Evolutionary conservation across 2,797 vertebrate species (phyloP).

Genomic region (Hydrophis major): DNA sequence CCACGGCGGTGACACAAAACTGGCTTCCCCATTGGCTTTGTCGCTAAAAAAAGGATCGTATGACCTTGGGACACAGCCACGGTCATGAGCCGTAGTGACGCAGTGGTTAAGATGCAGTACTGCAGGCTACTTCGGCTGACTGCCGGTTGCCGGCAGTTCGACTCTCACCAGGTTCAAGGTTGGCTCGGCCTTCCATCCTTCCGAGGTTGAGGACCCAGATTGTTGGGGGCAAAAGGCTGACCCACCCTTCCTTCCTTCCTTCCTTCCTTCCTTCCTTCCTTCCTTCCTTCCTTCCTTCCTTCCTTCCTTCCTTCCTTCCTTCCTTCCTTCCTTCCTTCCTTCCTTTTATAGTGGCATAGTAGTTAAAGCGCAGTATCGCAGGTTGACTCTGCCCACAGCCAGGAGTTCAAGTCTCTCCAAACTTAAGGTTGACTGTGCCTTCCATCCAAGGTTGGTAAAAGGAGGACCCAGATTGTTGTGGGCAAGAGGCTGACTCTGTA

Average conservation of each 20-base stretch:
- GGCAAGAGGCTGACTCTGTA: neutral
- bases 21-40: neutral
- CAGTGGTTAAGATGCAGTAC: neutral
- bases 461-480: neutral
- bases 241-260: too few species aligned
- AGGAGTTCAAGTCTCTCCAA: neutral
- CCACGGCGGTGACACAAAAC: accelerated
- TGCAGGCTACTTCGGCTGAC: neutral
- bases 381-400: too few species aligned
- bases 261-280: too few species aligned
- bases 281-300: too few species aligned
- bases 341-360: too few species aligned
- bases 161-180: neutral
- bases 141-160: neutral
- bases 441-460: neutral
- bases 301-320: too few species aligned
- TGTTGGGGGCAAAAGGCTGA: neutral
- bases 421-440: too few species aligned
- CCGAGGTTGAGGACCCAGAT: neutral
- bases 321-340: too few species aligned
- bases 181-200: too few species aligned
- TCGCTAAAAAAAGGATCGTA: neutral
- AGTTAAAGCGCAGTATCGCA: too few species aligned
- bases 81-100: neutral
- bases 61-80: neutral